Conservation (phyloP, 2,113 vertebrate species). For the Plotosus lineatus region DNA sequence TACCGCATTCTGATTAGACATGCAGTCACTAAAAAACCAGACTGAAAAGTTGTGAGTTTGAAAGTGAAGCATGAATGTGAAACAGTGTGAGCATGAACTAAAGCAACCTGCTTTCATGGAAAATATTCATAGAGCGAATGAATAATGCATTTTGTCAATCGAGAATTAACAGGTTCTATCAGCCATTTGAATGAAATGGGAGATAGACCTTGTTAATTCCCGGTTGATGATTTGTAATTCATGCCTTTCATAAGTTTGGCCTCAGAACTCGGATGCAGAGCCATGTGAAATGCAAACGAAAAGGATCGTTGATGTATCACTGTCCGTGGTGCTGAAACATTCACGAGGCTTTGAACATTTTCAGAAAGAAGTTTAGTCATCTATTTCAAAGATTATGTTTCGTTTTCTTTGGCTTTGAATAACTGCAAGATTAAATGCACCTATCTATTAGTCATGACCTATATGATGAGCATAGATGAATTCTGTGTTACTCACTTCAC, state of each 20-base stretch:
- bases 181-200: too few relatives aligned
- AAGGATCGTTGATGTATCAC: not conserved
- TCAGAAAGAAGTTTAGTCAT: not conserved
- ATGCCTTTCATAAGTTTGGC: not conserved
- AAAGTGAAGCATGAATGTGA: not conserved
- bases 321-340: constrained; percentile 55
- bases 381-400: not conserved
- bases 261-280: not conserved
- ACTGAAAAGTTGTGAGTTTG: not conserved
- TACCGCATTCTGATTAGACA: not conserved
- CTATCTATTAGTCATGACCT: constrained; percentile 34
- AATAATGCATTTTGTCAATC: too few relatives aligned
- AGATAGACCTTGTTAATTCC: too few relatives aligned
- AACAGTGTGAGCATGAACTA: not conserved
- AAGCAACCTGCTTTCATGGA: not conserved
- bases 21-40: not conserved
- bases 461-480: constrained; percentile 18
- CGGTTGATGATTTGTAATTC: too few relatives aligned
- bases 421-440: constrained; percentile 31
- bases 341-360: not conserved
- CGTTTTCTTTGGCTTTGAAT: constrained; percentile 16
- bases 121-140: not conserved
- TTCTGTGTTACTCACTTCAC: constrained; percentile 51
- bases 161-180: too few relatives aligned
- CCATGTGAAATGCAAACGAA: not conserved